Conservation (phyloP, 2,888 invertebrate species). For the Xanthorhoe designata region DNA sequence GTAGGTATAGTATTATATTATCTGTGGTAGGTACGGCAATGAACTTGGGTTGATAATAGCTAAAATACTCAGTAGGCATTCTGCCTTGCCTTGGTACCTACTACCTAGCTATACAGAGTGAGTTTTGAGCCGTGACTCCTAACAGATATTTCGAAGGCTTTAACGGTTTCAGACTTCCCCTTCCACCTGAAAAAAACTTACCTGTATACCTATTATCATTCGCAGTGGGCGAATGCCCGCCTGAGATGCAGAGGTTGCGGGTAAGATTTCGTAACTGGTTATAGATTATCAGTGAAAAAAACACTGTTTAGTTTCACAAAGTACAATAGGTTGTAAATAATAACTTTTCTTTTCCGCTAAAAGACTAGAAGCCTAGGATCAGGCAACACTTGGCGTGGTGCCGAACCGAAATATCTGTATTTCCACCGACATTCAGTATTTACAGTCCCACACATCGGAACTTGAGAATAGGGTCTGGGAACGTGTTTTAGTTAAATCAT, state of each 20-base stretch:
- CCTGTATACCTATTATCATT: too few species aligned
- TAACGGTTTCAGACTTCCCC: too few species aligned
- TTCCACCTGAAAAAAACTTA: too few species aligned
- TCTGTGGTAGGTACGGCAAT: too few species aligned
- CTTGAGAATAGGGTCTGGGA: neutral
- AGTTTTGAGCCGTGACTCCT: too few species aligned
- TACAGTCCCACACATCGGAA: conserved; percentile 1
- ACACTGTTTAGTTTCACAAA: neutral
- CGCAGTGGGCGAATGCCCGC: too few species aligned
- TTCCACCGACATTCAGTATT: neutral
- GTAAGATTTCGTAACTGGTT: too few species aligned
- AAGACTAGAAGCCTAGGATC: neutral
- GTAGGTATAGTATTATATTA: too few species aligned
- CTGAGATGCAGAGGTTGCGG: too few species aligned
- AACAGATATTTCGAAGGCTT: too few species aligned
- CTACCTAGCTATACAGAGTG: neutral
- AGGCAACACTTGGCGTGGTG: neutral
- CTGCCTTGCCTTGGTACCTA: neutral
- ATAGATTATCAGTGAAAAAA: too few species aligned
- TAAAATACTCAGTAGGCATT: neutral
- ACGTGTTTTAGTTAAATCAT: neutral
- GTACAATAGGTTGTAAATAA: too few species aligned
- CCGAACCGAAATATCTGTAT: neutral
- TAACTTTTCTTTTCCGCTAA: neutral
- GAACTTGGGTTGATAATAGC: neutral